Percentiles rank a stretch among this genome's conserved stretches.
Evolutionary conservation across 2,797 vertebrate species (phyloP).

Genomic region (Botia kubotai): DNA sequence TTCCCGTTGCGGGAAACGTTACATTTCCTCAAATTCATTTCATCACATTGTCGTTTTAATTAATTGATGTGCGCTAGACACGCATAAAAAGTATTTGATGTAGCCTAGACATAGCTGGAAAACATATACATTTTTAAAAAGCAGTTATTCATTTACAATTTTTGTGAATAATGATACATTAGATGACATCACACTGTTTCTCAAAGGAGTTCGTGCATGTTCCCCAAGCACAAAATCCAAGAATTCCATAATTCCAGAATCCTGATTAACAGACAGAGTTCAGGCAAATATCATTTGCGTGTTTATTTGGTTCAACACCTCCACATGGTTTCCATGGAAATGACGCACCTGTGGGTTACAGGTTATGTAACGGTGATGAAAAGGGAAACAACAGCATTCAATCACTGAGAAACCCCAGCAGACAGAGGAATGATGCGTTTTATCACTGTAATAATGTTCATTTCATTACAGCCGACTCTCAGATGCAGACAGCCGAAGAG

Average conservation of each 20-base stretch:
- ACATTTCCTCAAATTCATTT: conserved; percentile 44
- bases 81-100: conserved; percentile 5
- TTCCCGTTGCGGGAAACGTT: conserved; percentile 41
- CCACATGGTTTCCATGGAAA: conserved; percentile 11
- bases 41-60: conserved; percentile 52
- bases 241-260: background rate
- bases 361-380: background rate
- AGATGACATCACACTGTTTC: conserved; percentile 4
- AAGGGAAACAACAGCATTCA: conserved; percentile 47
- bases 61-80: conserved; percentile 49
- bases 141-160: background rate
- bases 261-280: background rate
- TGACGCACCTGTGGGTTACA: conserved; percentile 17
- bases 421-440: background rate
- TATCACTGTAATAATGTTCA: conserved; percentile 26
- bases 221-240: background rate
- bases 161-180: background rate
- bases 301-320: background rate
- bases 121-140: background rate
- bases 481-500: background rate
- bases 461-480: conserved; percentile 18
- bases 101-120: background rate
- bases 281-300: background rate
- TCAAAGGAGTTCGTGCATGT: background rate
- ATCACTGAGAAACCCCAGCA: conserved; percentile 41